Evolutionary conservation across 2,113 vertebrate species (phyloP).

Genomic region (Amblyopsis rosae): DNA sequence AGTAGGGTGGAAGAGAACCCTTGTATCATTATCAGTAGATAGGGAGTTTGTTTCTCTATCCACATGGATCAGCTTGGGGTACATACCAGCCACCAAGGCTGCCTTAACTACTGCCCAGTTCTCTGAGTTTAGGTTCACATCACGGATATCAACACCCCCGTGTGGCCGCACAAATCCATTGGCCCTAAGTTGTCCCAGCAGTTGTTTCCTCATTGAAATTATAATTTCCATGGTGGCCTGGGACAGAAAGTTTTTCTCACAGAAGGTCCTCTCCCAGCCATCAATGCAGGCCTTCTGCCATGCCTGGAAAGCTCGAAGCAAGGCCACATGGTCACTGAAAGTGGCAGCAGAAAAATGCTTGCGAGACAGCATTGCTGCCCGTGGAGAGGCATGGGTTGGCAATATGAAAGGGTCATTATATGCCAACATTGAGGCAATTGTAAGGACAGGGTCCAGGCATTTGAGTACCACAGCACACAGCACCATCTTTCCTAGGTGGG

Average conservation of each 20-base stretch:
- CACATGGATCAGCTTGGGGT: conserved; percentile 88
- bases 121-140: conserved; percentile 92
- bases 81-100: conserved; percentile 91
- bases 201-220: conserved; percentile 89
- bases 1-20: conserved; percentile 87
- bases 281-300: conserved; percentile 94
- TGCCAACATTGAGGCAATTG: conserved; percentile 91
- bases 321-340: conserved; percentile 96
- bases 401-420: conserved; percentile 91
- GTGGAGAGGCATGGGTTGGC: conserved; percentile 84
- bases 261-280: conserved; percentile 92
- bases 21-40: conserved; percentile 83
- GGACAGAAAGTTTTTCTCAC: conserved; percentile 94
- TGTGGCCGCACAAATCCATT: conserved; percentile 91
- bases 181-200: conserved; percentile 93
- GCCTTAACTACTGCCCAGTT: conserved; percentile 97
- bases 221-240: conserved; percentile 97
- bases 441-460: conserved; percentile 95
- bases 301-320: conserved; percentile 94
- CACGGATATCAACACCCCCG: conserved; percentile 88
- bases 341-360: conserved; percentile 85
- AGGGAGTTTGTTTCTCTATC: conserved; percentile 77
- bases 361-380: conserved; percentile 84
- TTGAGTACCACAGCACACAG: conserved; percentile 88
- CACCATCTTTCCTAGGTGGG: conserved; percentile 98